Evolutionary conservation across 2,113 vertebrate genomes (phyloP).

Genomic region (Halichoerus grypus): DNA sequence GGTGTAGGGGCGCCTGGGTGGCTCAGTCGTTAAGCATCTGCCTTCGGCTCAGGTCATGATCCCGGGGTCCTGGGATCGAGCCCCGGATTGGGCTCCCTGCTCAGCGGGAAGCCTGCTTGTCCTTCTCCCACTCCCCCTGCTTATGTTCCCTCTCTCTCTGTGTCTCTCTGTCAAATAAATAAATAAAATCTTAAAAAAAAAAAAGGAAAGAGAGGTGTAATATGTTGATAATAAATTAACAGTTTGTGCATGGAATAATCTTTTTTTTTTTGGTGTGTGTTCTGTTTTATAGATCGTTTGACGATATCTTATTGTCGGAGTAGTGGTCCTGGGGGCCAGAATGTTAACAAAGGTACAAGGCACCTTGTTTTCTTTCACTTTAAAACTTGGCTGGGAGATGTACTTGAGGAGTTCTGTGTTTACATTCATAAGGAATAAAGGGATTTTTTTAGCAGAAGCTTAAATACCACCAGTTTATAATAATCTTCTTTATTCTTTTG

Average conservation of each 20-base stretch:
- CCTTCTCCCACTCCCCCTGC: no score
- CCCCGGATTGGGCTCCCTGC: no score
- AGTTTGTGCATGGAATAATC: neutral
- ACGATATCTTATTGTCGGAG: slow-evolving; percentile 94
- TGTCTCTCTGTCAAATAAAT: no score
- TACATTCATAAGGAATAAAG: slow-evolving; percentile 40
- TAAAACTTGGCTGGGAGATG: neutral
- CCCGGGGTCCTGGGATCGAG: no score
- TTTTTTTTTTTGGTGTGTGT: neutral
- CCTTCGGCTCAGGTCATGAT: no score
- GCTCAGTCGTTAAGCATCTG: no score
- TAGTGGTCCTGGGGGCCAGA: slow-evolving; percentile 96
- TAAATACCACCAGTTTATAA: slow-evolving; percentile 36
- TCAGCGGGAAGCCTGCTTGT: no score
- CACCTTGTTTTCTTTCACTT: neutral
- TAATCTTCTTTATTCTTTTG: slow-evolving; percentile 70
- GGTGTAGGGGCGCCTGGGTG: no score
- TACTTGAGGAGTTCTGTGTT: neutral
- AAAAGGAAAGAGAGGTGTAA: neutral
- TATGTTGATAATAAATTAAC: neutral
- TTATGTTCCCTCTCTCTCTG: no score
- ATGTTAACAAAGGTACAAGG: slow-evolving; percentile 96
- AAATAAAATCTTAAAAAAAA: no score
- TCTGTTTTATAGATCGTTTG: slow-evolving; percentile 90
- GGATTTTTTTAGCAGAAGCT: neutral